Base-by-base conservation (phyloP, 2,113 vertebrate genomes). In the Tragelaphus imberbis region DNA sequence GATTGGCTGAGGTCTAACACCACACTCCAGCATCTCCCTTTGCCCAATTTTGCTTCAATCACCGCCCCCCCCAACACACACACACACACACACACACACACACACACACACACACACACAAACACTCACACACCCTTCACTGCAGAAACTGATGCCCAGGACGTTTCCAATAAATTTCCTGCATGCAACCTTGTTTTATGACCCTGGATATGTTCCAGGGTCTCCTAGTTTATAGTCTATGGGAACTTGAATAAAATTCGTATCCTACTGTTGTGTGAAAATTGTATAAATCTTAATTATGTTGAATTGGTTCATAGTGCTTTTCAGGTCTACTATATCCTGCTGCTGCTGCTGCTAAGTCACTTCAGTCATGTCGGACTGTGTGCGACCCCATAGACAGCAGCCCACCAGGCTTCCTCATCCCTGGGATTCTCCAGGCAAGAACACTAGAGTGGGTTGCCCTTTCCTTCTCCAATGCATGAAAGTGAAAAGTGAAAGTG, bases 51-150 rank as follows among this genome's bases (percentile, higher is more conserved):
- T 80, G 36, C 56, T 95, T 95, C 23, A 16, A 4, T 58, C 55
- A 59, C 14, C 1, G 7, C 28, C 33, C 4, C 1, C 12, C 4
- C 3, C 17, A 19, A 10, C 33, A 30, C 47, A 25, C n/a, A n/a
- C 17, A 53, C 17, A 51, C 7, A 13, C 17, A n/a, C 23, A 28
- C 8, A 17, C 14, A 17, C 23, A n/a, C 23, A 44, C 8, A 17
- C 14, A 17, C 23, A 47, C 47, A n/a, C 40, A 40, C 44, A 44
- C 40, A 44, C 44, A 44, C 44, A 44, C 5, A 44, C 44, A 44
- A 44, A 44, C 6, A 44, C 44, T 53, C 13, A 40, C 8, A 17
- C 14, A 17, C 23, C 8, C 33, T 33, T 55, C 27, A 44, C 59
- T 30, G 23, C 10, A 84, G 56, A 47, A 27, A 10, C 2, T 21